Evolutionary conservation across 1,140 invertebrate genomes (phyloP).

Genomic region (Saccostrea echinata): DNA sequence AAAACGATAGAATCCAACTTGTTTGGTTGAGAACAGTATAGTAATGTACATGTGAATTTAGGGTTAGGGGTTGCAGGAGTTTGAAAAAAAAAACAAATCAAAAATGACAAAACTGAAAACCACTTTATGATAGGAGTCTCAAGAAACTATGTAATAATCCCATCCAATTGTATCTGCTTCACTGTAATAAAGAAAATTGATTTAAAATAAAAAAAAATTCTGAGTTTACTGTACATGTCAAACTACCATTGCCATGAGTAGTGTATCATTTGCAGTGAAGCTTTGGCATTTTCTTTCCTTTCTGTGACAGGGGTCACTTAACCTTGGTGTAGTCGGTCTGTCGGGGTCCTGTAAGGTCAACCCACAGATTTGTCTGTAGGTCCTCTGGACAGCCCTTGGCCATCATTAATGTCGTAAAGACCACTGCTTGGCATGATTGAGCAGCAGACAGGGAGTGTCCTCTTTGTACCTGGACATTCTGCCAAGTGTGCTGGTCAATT

Average conservation of each 20-base stretch:
- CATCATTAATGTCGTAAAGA: constrained; percentile 27
- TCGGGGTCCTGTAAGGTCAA: constrained; percentile 28
- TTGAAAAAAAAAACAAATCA: too few relatives aligned
- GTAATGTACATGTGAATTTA: too few relatives aligned
- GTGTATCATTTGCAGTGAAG: neutral
- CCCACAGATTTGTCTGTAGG: constrained; percentile 23
- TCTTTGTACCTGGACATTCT: neutral
- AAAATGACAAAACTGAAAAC: too few relatives aligned
- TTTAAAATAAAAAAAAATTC: too few relatives aligned
- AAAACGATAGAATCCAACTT: too few relatives aligned
- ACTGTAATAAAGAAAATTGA: too few relatives aligned
- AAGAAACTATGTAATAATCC: too few relatives aligned
- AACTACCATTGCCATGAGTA: neutral
- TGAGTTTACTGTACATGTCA: too few relatives aligned
- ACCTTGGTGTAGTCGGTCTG: constrained; percentile 7
- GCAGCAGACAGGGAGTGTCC: neutral
- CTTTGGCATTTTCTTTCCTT: neutral
- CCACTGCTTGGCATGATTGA: constrained; percentile 25
- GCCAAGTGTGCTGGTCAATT: neutral
- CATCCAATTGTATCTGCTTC: too few relatives aligned
- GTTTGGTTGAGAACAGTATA: too few relatives aligned
- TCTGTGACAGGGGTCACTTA: neutral
- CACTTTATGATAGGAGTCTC: too few relatives aligned
- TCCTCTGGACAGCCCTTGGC: neutral
- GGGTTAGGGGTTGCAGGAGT: too few relatives aligned